Conservation (phyloP, 1,140 invertebrate genomes). For the Chlorops oryzae region DNA sequence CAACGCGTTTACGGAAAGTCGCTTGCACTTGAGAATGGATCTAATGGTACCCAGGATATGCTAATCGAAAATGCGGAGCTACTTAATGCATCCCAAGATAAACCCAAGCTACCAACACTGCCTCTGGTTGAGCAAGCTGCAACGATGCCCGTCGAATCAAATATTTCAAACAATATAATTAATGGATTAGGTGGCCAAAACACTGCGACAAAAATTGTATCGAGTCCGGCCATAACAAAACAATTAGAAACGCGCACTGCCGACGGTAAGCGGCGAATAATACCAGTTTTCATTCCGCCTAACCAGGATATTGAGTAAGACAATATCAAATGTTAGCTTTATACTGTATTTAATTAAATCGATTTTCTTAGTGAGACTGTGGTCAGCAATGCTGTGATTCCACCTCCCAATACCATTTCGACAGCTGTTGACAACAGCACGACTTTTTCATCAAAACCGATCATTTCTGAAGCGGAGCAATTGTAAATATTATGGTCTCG, state of each 20-base stretch:
- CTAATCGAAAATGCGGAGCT: constrained; percentile 81
- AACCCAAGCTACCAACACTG: constrained; percentile 27
- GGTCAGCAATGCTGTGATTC: no score
- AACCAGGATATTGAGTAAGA: constrained; percentile 56
- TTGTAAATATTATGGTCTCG: neutral
- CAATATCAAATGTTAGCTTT: no score
- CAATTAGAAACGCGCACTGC: constrained; percentile 93
- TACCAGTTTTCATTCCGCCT: constrained; percentile 86
- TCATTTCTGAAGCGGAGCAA: constrained; percentile 12
- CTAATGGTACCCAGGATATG: constrained; percentile 54
- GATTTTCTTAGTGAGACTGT: no score
- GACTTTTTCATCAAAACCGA: constrained; percentile 2
- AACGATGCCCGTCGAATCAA: no score
- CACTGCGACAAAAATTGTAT: no score
- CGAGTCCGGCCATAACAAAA: constrained; percentile 64
- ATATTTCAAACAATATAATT: no score
- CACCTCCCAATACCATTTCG: no score
- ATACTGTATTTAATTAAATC: no score
- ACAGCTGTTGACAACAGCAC: no score
- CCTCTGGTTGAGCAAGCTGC: no score
- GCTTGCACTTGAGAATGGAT: constrained; percentile 52
- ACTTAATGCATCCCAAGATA: constrained; percentile 54
- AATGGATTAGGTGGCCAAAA: no score
- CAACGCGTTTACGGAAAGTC: constrained; percentile 83
- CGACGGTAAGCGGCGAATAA: constrained; percentile 90